Percentiles rank a stretch among this genome's conserved stretches.
These are phyloP conservation scores for Cynocephalus volans DNA, from an alignment of 2,113 vertebrate species.

Conservation along the genomic window DNA sequence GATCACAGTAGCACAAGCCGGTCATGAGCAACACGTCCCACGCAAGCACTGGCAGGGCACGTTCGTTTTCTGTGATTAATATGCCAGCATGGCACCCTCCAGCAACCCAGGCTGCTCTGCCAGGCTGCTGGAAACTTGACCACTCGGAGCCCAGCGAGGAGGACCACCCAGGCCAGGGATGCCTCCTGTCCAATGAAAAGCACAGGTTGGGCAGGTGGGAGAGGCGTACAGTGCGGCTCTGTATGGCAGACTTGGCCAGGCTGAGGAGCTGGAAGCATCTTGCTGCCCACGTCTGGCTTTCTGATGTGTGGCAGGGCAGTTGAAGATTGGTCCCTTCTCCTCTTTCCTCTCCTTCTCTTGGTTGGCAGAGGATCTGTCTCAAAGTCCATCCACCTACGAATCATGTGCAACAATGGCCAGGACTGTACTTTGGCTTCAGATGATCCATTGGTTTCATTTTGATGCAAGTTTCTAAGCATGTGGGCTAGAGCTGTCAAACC, in stretches of 20 bases:
- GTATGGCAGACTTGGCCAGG: not conserved
- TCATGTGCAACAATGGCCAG: not conserved
- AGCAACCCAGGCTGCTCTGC: constrained; percentile 30
- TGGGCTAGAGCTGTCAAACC: constrained; percentile 71
- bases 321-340: constrained; percentile 65
- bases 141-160: not conserved
- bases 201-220: not conserved
- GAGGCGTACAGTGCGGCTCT: not conserved
- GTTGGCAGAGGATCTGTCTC: not conserved
- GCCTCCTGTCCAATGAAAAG: not conserved
- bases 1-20: constrained; percentile 70
- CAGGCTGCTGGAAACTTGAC: constrained; percentile 6
- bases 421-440: constrained; percentile 67
- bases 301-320: not conserved
- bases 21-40: constrained; percentile 73
- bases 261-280: constrained; percentile 46
- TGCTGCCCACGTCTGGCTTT: not conserved
- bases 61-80: constrained; percentile 74
- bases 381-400: constrained; percentile 60
- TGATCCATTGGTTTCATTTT: constrained; percentile 79
- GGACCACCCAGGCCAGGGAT: rapidly evolving
- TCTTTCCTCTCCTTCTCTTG: constrained; percentile 47
- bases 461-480: constrained; percentile 73
- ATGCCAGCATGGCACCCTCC: constrained; percentile 57
- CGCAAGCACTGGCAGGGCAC: constrained; percentile 69